These are phyloP conservation scores for Caenorhabditis sp. DNA, from an alignment of 2,888 invertebrate species.

Conservation along the genomic window DNA sequence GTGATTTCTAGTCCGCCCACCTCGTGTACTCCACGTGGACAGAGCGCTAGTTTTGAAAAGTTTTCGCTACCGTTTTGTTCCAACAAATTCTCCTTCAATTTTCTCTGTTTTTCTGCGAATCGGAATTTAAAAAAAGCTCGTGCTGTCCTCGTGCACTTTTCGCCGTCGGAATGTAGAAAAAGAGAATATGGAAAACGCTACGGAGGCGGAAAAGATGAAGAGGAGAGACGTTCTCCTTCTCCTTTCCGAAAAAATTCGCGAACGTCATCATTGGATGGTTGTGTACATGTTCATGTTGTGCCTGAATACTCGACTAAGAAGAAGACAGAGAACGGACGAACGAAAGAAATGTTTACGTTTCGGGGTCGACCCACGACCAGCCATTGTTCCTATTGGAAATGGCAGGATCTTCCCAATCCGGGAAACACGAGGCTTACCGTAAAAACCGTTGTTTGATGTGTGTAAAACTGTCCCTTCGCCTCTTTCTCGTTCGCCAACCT, in stretches of 20 bases:
- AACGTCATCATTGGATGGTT: conserved; percentile 42
- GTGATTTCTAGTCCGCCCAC: background rate
- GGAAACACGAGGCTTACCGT: conserved; percentile 44
- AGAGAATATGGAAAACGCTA: too few species aligned
- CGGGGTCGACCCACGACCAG: background rate
- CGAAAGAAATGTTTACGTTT: conserved; percentile 54
- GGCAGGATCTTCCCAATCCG: background rate
- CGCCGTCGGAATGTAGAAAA: conserved; percentile 5
- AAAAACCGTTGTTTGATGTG: conserved; percentile 41
- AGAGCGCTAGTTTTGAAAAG: background rate
- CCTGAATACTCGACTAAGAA: conserved; percentile 49
- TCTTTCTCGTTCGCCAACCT: background rate
- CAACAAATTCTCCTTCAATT: background rate
- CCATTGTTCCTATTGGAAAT: conserved; percentile 24
- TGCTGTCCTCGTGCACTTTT: background rate
- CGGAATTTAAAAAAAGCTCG: conserved; percentile 16
- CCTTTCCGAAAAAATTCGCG: conserved; percentile 14
- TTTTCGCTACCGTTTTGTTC: background rate
- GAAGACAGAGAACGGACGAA: conserved; percentile 26
- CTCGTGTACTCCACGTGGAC: conserved; percentile 11
- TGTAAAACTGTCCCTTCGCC: background rate
- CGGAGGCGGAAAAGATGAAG: conserved; percentile 20
- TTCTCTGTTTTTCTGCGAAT: background rate
- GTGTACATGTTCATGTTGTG: conserved; percentile 54
- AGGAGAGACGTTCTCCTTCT: background rate